Evolutionary conservation across 2,888 invertebrate species (phyloP).

Genomic region (Drosophila kuntzei): DNA sequence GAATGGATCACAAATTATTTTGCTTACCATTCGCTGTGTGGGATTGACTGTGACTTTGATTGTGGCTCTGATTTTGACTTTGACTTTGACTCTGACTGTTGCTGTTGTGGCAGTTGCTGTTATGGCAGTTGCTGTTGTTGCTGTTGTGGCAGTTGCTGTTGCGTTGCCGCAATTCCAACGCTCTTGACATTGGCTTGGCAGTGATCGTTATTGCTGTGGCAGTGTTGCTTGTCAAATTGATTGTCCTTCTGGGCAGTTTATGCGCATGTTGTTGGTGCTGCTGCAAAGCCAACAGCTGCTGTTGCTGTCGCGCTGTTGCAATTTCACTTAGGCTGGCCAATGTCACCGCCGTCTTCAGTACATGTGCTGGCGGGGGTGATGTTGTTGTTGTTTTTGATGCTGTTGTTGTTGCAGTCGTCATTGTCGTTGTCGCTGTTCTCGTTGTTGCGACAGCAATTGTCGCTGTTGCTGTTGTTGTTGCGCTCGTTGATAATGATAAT

Average conservation of each 20-base stretch:
- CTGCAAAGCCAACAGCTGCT: constrained; percentile 50
- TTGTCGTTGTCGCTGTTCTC: constrained; percentile 45
- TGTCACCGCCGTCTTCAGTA: constrained; percentile 82
- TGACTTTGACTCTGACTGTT: constrained; percentile 22
- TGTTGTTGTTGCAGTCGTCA: constrained; percentile 62
- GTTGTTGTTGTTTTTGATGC: constrained; percentile 51
- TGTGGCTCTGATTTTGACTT: constrained; percentile 25
- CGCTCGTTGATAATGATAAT: constrained; percentile 65
- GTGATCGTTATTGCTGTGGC: constrained; percentile 55
- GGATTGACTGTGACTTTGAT: constrained; percentile 33
- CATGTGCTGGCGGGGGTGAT: constrained; percentile 77
- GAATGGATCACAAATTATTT: constrained; percentile 51
- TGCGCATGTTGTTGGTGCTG: constrained; percentile 58
- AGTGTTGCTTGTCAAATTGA: constrained; percentile 67
- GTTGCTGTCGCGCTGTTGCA: constrained; percentile 77
- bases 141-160: constrained; percentile 32
- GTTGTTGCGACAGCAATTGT: constrained; percentile 47
- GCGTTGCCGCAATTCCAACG: constrained; percentile 37
- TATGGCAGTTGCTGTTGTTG: constrained; percentile 20
- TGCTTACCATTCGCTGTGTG: constrained; percentile 70
- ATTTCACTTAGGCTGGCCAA: constrained; percentile 81
- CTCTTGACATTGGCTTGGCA: constrained; percentile 46
- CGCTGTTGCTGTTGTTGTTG: constrained; percentile 50
- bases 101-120: constrained; percentile 27
- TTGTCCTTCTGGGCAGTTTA: constrained; percentile 71